Evolutionary conservation across 2,888 invertebrate species (phyloP).

Genomic region (Petrolisthes manimaculis): DNA sequence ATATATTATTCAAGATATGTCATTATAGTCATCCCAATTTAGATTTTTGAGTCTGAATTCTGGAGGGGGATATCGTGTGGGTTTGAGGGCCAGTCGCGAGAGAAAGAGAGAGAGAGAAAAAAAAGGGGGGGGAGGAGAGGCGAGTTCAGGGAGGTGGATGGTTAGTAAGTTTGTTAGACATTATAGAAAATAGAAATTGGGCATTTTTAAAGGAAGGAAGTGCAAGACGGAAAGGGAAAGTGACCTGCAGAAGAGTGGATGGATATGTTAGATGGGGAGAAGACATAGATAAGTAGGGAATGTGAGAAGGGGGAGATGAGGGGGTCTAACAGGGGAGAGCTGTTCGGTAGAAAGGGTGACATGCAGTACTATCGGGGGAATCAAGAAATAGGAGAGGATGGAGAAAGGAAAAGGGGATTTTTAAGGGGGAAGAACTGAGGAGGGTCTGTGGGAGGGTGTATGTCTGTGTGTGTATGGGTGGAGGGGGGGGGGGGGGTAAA

Average conservation of each 20-base stretch:
- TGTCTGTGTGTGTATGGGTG: not conserved
- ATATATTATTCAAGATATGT: constrained; percentile 64
- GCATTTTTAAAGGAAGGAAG: not conserved
- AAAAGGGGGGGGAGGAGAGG: not conserved
- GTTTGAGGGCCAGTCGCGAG: not conserved
- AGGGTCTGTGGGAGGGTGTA: not conserved
- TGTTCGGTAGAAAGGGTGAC: not conserved
- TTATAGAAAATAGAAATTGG: not conserved
- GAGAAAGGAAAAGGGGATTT: not conserved
- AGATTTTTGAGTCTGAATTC: constrained; percentile 58
- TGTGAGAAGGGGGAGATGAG: not conserved
- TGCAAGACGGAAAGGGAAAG: not conserved
- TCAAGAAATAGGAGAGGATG: not conserved
- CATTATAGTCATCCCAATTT: constrained; percentile 60
- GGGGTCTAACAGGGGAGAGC: not conserved
- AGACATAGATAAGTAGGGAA: not conserved
- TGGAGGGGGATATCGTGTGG: constrained; percentile 32
- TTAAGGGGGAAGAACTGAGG: not conserved
- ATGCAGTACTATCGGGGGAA: not conserved
- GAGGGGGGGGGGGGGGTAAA: not conserved
- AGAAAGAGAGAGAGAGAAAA: not conserved
- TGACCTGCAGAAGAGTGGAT: not conserved
- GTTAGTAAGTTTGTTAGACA: no score
- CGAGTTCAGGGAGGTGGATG: not conserved
- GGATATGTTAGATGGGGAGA: not conserved